These are phyloP conservation scores for Acipenser transmontanus DNA, from an alignment of 2,797 vertebrate species.

Conservation along the genomic window DNA sequence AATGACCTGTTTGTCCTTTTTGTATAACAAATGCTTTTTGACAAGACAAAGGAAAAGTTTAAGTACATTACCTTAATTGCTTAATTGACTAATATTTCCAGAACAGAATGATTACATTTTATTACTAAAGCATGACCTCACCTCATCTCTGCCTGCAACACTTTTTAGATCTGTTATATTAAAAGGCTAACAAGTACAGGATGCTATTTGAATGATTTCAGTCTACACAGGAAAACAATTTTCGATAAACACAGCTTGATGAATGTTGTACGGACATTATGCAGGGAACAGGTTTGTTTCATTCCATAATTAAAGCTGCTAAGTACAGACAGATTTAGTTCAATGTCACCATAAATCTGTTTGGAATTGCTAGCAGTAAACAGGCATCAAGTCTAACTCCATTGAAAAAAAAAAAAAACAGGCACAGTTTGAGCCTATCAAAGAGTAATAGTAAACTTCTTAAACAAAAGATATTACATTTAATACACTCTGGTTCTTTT, in stretches of 20 bases:
- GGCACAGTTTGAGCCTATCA: too few species aligned
- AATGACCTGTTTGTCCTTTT: too few species aligned
- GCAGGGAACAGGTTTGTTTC: slow-evolving; percentile 1
- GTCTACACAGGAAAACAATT: slow-evolving; percentile 11
- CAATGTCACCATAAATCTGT: slow-evolving; percentile 1
- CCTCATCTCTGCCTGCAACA: background rate
- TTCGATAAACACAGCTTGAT: slow-evolving; percentile 5
- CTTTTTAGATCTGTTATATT: background rate
- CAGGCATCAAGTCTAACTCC: background rate
- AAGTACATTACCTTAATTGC: too few species aligned
- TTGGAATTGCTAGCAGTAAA: slow-evolving; percentile 6
- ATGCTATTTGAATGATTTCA: slow-evolving; percentile 10
- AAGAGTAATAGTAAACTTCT: slow-evolving; percentile 4
- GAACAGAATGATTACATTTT: background rate
- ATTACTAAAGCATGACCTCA: background rate
- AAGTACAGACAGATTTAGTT: slow-evolving; percentile 15
- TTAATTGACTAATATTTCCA: background rate
- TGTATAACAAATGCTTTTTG: too few species aligned
- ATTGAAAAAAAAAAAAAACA: too few species aligned
- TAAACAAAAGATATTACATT: slow-evolving; percentile 4
- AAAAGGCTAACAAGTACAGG: background rate
- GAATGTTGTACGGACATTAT: background rate
- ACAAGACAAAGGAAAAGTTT: too few species aligned
- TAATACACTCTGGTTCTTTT: slow-evolving; percentile 55
- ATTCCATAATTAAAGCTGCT: slow-evolving; percentile 11